These are phyloP conservation scores for Ptilonorhynchus violaceus DNA, from an alignment of 2,113 vertebrate genomes.

Conservation along the genomic window DNA sequence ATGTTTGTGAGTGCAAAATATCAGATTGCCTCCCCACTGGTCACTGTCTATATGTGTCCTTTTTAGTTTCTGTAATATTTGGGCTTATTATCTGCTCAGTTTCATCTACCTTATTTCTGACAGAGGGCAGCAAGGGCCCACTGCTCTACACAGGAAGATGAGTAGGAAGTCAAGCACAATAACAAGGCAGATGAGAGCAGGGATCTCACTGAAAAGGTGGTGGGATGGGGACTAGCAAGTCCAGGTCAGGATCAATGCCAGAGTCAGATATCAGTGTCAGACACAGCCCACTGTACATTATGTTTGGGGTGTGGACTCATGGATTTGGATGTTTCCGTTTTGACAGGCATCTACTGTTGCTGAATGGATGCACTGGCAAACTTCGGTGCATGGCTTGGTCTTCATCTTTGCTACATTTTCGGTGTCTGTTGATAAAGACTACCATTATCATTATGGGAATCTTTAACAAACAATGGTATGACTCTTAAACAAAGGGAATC, in stretches of 20 bases:
- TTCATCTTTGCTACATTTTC: neutral
- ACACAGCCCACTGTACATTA: neutral
- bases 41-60: neutral
- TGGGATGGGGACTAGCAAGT: accelerated
- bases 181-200: neutral
- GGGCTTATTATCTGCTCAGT: neutral
- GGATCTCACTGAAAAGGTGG: neutral
- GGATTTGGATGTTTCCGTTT: neutral
- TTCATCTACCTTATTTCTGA: neutral
- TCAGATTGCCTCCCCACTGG: neutral
- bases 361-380: neutral
- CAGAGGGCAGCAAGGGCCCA: accelerated
- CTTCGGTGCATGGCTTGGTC: neutral
- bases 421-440: neutral
- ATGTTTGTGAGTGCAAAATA: neutral
- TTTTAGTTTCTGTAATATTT: neutral
- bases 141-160: neutral
- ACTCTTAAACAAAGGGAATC: neutral
- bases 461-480: neutral
- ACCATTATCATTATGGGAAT: neutral
- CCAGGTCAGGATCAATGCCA: neutral
- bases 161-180: accelerated
- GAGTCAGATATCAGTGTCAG: neutral
- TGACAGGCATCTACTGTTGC: neutral
- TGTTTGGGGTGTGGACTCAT: neutral